These are phyloP conservation scores for Noctua janthina DNA, from an alignment of 2,888 invertebrate species.

Conservation along the genomic window DNA sequence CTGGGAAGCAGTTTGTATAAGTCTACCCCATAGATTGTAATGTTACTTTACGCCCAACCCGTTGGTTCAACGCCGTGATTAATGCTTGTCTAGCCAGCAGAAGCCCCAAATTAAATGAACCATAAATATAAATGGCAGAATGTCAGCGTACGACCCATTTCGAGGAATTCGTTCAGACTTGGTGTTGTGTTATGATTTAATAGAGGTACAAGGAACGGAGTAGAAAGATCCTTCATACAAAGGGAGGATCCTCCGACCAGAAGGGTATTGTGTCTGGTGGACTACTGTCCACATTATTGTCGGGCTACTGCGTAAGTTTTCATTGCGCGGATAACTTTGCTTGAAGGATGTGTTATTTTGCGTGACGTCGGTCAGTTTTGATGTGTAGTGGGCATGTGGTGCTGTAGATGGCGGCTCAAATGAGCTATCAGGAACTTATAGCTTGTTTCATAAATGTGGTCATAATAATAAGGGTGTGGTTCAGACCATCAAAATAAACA, in stretches of 20 bases:
- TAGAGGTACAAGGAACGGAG: not conserved
- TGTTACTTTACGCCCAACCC: not conserved
- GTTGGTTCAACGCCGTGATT: not conserved
- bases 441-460: not conserved
- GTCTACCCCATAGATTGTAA: not conserved
- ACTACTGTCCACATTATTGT: not conserved
- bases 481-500: not conserved
- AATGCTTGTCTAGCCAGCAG: not conserved
- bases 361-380: not conserved
- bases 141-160: not conserved
- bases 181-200: not conserved
- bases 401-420: not conserved
- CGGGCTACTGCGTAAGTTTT: not conserved
- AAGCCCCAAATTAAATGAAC: not conserved
- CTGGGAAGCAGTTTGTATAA: not conserved
- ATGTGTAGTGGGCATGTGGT: not conserved
- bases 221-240: not conserved
- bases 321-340: not conserved
- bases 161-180: not conserved
- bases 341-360: not conserved
- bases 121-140: not conserved
- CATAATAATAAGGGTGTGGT: too few relatives aligned
- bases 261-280: not conserved
- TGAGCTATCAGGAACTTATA: not conserved
- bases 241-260: not conserved